phyloP scores from a whole-genome alignment of 92 coral and sea anemone genomes.

The Bergia sp. region DNA sequence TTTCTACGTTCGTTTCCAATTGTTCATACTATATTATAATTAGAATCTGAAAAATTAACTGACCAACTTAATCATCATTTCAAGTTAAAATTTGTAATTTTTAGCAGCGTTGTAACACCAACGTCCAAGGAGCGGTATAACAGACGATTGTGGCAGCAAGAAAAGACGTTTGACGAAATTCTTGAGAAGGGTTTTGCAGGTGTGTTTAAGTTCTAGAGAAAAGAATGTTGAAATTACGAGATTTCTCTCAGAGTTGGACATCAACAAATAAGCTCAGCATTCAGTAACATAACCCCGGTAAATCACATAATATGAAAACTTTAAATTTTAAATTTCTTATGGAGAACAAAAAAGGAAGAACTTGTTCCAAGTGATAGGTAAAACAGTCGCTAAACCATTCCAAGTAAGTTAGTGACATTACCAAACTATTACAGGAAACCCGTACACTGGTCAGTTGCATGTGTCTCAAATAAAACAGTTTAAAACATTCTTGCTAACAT shows the following conservation, averaged over 20 bases:
- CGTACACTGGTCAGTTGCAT: background rate
- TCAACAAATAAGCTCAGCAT: too few species aligned
- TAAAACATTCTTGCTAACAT: background rate
- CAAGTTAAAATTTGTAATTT: background rate
- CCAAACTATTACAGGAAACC: background rate
- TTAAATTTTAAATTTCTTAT: too few species aligned
- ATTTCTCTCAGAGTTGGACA: too few species aligned
- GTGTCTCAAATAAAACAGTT: background rate
- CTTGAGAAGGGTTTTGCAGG: slow-evolving; percentile 35
- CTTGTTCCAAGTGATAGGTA: too few species aligned
- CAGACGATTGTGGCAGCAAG: slow-evolving; percentile 70
- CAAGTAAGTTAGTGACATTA: background rate
- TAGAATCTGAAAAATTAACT: background rate
- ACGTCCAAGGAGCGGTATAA: slow-evolving; percentile 46
- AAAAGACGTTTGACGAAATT: slow-evolving; percentile 66
- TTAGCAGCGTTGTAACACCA: slow-evolving; percentile 63
- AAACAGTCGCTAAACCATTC: too few species aligned
- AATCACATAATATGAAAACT: too few species aligned
- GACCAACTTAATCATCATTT: too few species aligned
- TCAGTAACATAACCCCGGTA: too few species aligned
- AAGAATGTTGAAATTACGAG: too few species aligned
- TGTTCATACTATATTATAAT: background rate
- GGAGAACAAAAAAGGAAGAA: too few species aligned
- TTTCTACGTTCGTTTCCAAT: too few species aligned
- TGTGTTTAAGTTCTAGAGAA: background rate